Conservation (phyloP, 2,888 invertebrate genomes). For the Arge pagana region DNA sequence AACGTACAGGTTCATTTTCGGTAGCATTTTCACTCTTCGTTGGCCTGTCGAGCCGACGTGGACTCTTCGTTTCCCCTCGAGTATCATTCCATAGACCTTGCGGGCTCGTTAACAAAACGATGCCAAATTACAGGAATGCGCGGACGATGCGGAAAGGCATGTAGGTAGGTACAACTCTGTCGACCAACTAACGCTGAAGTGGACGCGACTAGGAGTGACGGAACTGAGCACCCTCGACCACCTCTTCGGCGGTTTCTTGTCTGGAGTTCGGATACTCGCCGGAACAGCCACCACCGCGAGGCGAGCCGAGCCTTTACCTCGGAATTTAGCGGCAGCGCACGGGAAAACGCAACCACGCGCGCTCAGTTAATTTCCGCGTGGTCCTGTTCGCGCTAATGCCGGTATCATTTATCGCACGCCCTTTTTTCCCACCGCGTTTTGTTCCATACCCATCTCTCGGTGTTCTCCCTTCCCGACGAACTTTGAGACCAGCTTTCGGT, state of each 20-base stretch:
- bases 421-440: slow-evolving; percentile 5
- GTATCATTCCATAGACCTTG: too few species aligned
- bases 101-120: slow-evolving; percentile 17
- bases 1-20: too few species aligned
- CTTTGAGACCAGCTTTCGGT: background rate
- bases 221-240: slow-evolving; percentile 17
- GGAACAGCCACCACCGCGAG: slow-evolving; percentile 10
- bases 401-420: slow-evolving; percentile 25
- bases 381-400: slow-evolving; percentile 24
- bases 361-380: slow-evolving; percentile 25
- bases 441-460: background rate
- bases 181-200: slow-evolving; percentile 19
- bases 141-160: slow-evolving; percentile 15
- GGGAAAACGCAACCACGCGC: slow-evolving; percentile 19
- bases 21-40: too few species aligned
- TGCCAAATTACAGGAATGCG: slow-evolving; percentile 18
- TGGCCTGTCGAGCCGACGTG: too few species aligned
- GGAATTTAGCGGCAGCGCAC: too few species aligned
- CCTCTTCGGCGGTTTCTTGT: slow-evolving; percentile 13
- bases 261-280: slow-evolving; percentile 5
- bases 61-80: too few species aligned
- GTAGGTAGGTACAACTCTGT: slow-evolving; percentile 9
- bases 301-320: background rate
- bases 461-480: background rate
- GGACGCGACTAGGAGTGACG: slow-evolving; percentile 20